Evolutionary conservation across 2,797 vertebrate genomes (phyloP).

Genomic region (Phyllotis vaccarum): DNA sequence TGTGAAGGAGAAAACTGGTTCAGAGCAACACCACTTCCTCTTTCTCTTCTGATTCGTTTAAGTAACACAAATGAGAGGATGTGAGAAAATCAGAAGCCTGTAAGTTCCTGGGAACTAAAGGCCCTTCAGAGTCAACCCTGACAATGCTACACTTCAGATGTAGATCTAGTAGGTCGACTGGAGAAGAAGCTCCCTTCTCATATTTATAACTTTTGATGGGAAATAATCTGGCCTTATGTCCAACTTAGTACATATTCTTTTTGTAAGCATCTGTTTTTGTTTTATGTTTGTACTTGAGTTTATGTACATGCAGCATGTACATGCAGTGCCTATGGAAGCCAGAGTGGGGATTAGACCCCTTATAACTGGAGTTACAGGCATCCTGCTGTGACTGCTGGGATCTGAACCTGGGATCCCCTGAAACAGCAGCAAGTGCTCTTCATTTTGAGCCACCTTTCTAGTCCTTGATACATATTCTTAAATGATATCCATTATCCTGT

Average conservation of each 20-base stretch:
- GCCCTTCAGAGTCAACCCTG: no score
- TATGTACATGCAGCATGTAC: background rate
- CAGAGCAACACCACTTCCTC: conserved; percentile 72
- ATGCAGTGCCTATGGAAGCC: background rate
- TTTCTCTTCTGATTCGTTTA: background rate
- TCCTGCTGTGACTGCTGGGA: background rate
- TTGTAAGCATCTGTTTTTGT: background rate
- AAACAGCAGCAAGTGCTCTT: background rate
- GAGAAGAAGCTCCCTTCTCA: background rate
- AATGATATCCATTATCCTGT: no score
- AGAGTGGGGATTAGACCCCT: background rate
- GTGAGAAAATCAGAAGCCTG: background rate
- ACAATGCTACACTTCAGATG: background rate
- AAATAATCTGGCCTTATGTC: background rate
- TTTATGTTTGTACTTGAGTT: background rate
- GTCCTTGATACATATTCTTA: background rate
- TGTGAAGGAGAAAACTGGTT: conserved; percentile 41
- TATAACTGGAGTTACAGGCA: background rate
- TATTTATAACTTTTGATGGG: background rate
- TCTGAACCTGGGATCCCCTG: background rate
- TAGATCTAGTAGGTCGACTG: background rate
- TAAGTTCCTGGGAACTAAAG: background rate
- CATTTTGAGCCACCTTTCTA: background rate
- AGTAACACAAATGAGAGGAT: background rate
- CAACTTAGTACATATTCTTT: background rate